These are phyloP conservation scores for Chascanopsetta lugubris DNA, from an alignment of 2,113 vertebrate genomes.

Conservation along the genomic window DNA sequence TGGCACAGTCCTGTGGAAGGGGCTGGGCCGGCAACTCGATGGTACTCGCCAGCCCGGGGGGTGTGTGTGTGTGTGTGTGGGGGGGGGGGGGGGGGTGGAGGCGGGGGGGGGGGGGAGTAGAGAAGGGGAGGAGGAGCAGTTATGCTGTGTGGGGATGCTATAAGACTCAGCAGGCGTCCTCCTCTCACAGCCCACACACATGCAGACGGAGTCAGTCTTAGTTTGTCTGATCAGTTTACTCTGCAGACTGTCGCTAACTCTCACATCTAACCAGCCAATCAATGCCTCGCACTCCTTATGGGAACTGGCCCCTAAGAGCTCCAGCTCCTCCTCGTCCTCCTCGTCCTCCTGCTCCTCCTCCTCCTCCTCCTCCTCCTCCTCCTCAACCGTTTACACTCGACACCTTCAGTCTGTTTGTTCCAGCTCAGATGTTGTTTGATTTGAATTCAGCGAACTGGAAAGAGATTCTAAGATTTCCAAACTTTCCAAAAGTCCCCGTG, in stretches of 20 bases:
- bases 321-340: constrained; percentile 28
- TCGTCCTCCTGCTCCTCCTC: background rate
- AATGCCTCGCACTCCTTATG: constrained; percentile 75
- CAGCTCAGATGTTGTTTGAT: no score
- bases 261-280: constrained; percentile 85
- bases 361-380: background rate
- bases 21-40: constrained; percentile 52
- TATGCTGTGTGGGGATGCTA: background rate
- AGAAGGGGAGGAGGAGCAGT: no score
- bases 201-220: constrained; percentile 66
- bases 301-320: constrained; percentile 61
- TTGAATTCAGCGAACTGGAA: background rate
- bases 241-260: constrained; percentile 80
- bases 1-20: constrained; percentile 59
- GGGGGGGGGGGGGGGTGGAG: constrained; percentile 21
- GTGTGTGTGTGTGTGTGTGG: constrained; percentile 41
- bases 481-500: no score
- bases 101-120: background rate
- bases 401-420: background rate
- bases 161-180: constrained; percentile 38
- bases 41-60: no score
- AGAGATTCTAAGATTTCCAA: no score
- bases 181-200: background rate
- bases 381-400: background rate
- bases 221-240: constrained; percentile 82